Conservation (phyloP, 2,888 invertebrate species). For the Nezara viridula region DNA sequence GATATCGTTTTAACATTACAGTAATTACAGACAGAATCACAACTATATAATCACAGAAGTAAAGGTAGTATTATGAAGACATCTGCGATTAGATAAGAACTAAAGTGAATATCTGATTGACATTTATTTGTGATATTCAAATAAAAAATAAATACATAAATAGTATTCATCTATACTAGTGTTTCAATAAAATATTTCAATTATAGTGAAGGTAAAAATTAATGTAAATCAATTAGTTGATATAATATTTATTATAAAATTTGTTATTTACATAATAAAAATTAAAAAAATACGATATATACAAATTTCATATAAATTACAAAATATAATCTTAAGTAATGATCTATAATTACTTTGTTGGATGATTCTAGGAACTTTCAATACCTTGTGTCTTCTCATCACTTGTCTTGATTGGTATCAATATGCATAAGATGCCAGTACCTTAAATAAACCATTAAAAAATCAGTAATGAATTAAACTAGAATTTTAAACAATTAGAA, state of each 20-base stretch:
- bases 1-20: too few species aligned
- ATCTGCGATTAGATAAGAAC: neutral
- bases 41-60: too few species aligned
- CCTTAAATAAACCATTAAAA: constrained; percentile 17
- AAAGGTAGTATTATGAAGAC: too few species aligned
- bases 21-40: too few species aligned
- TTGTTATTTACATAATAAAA: neutral
- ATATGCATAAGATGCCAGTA: constrained; percentile 18
- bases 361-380: neutral
- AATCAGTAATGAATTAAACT: too few species aligned
- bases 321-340: neutral
- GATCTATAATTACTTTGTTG: neutral
- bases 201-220: neutral
- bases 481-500: neutral
- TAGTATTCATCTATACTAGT: too few species aligned
- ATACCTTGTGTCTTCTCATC: neutral
- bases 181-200: too few species aligned
- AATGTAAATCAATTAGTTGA: neutral
- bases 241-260: neutral
- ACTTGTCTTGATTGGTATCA: constrained; percentile 11
- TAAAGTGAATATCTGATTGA: neutral
- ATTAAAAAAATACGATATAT: neutral
- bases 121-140: neutral
- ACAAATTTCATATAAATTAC: constrained; percentile 6
- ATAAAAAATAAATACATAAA: neutral